phyloP scores from a whole-genome alignment of 2,113 vertebrate species.

The Macquaria australasica region DNA sequence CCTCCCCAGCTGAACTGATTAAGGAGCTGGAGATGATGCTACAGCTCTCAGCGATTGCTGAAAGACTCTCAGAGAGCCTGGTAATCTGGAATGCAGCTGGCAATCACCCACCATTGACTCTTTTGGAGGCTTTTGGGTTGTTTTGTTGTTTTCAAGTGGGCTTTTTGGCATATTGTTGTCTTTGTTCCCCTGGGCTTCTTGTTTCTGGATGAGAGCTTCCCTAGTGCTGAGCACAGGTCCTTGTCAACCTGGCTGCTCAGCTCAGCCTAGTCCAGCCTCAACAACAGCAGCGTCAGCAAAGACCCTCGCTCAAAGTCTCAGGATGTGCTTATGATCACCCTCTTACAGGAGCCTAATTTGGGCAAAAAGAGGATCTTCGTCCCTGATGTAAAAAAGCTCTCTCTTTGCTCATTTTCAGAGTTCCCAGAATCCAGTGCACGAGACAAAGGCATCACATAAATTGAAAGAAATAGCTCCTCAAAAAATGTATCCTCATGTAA shows the following conservation, averaged over 20 bases:
- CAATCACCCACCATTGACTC: conserved; percentile 81
- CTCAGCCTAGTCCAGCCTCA: conserved; percentile 71
- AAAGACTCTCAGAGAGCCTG: conserved; percentile 77
- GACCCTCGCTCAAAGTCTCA: conserved; percentile 70
- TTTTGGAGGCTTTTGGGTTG: conserved; percentile 70
- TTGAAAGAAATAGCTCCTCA: conserved; percentile 68
- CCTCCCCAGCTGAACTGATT: conserved; percentile 82
- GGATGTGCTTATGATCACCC: conserved; percentile 71
- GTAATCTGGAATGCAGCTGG: conserved; percentile 84
- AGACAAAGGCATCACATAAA: conserved; percentile 66
- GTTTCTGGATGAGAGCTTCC: conserved; percentile 87
- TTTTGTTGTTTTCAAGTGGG: conserved; percentile 85
- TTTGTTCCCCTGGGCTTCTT: conserved; percentile 84
- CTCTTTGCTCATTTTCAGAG: conserved; percentile 59
- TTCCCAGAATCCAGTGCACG: conserved; percentile 49
- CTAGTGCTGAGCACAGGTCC: conserved; percentile 85
- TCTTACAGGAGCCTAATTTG: conserved; percentile 73
- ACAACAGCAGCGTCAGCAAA: conserved; percentile 79
- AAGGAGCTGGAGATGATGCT: conserved; percentile 82
- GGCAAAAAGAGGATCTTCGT: conserved; percentile 43
- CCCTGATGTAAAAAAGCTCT: conserved; percentile 42
- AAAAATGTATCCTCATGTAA: conserved; percentile 61
- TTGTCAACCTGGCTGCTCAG: conserved; percentile 80
- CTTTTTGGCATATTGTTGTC: conserved; percentile 80
- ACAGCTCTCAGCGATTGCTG: conserved; percentile 76